phyloP scores from a whole-genome alignment of 2,888 invertebrate genomes.

The Coecobrya sp. region DNA sequence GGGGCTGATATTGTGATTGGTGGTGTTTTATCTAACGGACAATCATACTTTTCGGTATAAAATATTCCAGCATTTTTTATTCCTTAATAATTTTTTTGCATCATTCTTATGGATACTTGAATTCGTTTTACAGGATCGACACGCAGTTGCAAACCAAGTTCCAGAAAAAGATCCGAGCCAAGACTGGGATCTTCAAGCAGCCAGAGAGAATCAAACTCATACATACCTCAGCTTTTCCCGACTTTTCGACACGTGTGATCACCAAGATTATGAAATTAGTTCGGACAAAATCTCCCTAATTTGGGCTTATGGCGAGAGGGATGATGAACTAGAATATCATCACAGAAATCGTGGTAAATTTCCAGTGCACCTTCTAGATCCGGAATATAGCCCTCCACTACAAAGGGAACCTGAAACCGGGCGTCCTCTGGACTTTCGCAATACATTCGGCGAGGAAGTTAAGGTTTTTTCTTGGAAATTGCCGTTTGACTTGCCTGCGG shows the following conservation, averaged over 20 bases:
- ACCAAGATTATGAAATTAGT: slow-evolving; percentile 5
- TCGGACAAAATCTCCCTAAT: background rate
- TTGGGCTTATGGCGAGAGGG: slow-evolving; percentile 63
- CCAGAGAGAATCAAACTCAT: background rate
- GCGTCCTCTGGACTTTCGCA: too few relatives aligned
- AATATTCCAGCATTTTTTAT: background rate
- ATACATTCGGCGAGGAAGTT: background rate
- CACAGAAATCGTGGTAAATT: slow-evolving; percentile 52
- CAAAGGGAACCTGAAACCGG: background rate
- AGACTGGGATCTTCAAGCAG: background rate
- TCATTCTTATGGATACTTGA: background rate
- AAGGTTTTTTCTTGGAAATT: slow-evolving; percentile 3
- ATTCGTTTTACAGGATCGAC: background rate
- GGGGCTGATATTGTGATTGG: slow-evolving; percentile 48
- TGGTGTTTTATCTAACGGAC: slow-evolving; percentile 10
- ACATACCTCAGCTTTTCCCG: slow-evolving; percentile 50
- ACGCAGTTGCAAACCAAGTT: background rate
- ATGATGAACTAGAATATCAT: slow-evolving; percentile 54
- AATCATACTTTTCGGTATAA: slow-evolving; percentile 10
- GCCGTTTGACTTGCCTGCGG: background rate
- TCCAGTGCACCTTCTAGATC: slow-evolving; percentile 1
- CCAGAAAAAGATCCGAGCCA: background rate
- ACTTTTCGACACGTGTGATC: slow-evolving; percentile 46
- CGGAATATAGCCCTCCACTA: background rate
- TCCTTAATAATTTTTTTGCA: background rate